A percentile compares a stretch with the other conserved stretches of the same genome.
Conservation (phyloP, 92 coral and sea anemone genomes). For the Montipora capitata region DNA sequence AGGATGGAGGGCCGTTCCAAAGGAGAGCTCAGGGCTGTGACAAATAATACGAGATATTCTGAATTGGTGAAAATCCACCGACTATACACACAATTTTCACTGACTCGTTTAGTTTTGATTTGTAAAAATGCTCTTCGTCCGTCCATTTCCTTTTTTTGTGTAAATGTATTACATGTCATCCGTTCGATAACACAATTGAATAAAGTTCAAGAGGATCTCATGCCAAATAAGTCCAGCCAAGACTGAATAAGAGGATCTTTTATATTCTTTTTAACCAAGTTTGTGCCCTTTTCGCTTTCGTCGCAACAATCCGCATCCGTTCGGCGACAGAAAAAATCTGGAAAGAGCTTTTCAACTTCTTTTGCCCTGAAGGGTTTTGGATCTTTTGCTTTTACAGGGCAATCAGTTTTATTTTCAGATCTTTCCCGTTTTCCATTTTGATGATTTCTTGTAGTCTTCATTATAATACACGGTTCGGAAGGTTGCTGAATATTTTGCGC, state of each 20-base stretch:
- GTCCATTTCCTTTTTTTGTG: too few species aligned
- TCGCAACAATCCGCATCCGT: background rate
- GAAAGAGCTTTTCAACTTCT: conserved; percentile 30
- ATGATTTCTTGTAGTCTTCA: background rate
- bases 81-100: too few species aligned
- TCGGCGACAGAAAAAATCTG: conserved; percentile 8
- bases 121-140: too few species aligned
- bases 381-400: background rate
- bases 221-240: conserved; percentile 28
- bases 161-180: too few species aligned
- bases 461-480: background rate
- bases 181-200: too few species aligned
- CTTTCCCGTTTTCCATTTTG: background rate
- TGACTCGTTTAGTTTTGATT: too few species aligned
- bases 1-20: too few species aligned
- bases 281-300: background rate
- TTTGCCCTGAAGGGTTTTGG: background rate
- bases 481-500: background rate
- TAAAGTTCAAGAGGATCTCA: background rate
- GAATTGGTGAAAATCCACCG: too few species aligned
- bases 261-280: background rate
- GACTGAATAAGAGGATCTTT: conserved; percentile 35
- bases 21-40: too few species aligned
- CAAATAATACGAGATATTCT: too few species aligned
- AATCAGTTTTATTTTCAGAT: background rate